Evolutionary conservation across 2,113 vertebrate genomes (phyloP).

Genomic region (Haplochromis burtoni): DNA sequence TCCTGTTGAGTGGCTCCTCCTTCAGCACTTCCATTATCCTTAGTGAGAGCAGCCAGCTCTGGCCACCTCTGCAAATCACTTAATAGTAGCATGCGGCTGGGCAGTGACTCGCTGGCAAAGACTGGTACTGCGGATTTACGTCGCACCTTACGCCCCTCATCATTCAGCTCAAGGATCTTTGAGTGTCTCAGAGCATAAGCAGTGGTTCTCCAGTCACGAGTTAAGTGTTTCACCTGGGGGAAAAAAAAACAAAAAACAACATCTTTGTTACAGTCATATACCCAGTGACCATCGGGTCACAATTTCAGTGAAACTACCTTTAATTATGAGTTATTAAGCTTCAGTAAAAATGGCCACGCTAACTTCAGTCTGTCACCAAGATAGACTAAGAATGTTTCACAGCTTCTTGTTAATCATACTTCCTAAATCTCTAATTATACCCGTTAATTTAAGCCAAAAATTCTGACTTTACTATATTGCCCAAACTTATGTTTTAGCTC

Average conservation of each 20-base stretch:
- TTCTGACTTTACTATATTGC: neutral
- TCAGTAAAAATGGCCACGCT: neutral
- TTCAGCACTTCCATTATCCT: conserved; percentile 57
- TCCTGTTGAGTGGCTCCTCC: conserved; percentile 75
- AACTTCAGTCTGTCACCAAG: neutral
- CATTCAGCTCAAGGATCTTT: conserved; percentile 80
- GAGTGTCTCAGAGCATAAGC: conserved; percentile 88
- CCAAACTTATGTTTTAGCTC: neutral
- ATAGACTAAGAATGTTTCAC: neutral
- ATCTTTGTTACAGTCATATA: neutral
- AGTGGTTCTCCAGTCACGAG: conserved; percentile 94
- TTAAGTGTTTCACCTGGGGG: conserved; percentile 89
- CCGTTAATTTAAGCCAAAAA: neutral
- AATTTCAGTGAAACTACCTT: neutral
- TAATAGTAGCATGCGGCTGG: conserved; percentile 90
- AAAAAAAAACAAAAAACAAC: neutral
- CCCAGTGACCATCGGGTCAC: neutral
- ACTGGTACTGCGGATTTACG: conserved; percentile 82
- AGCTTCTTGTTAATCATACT: neutral
- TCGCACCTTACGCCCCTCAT: conserved; percentile 87
- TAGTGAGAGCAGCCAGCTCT: conserved; percentile 66
- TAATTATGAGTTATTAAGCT: neutral
- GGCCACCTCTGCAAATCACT: conserved; percentile 82
- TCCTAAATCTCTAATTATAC: neutral
- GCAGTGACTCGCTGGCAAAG: conserved; percentile 89